A percentile compares a stretch with the other conserved stretches of the same genome.
phyloP scores from a whole-genome alignment of 2,113 vertebrate species.

The Caranx melampygus region DNA sequence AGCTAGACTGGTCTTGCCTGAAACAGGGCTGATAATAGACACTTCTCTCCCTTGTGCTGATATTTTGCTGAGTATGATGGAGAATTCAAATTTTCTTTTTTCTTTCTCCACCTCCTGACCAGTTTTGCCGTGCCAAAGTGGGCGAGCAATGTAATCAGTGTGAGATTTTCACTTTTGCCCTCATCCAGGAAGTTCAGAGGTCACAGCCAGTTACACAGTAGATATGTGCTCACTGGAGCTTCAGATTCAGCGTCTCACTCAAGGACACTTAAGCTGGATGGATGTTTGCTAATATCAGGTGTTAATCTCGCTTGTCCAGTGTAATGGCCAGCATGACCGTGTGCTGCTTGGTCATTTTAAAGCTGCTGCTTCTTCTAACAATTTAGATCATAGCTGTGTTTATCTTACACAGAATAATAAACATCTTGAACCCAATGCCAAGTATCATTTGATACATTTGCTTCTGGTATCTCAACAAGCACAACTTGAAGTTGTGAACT shows the following conservation, averaged over 20 bases:
- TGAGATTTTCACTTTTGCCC: constrained; percentile 4
- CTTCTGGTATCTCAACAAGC: background rate
- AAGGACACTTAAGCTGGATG: constrained; percentile 46
- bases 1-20: constrained; percentile 19
- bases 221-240: background rate
- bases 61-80: constrained; percentile 26
- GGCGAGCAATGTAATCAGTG: background rate
- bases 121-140: background rate
- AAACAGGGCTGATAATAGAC: constrained; percentile 33
- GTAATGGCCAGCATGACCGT: constrained; percentile 36
- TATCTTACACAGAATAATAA: background rate
- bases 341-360: constrained; percentile 14
- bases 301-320: constrained; percentile 56
- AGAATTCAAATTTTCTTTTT: background rate
- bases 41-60: background rate
- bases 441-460: background rate
- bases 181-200: constrained; percentile 15
- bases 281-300: constrained; percentile 55
- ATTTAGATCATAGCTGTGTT: background rate
- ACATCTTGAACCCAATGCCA: background rate
- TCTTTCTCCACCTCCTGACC: background rate
- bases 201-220: constrained; percentile 25
- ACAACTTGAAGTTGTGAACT: background rate
- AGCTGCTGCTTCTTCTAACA: background rate
- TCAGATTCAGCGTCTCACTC: constrained; percentile 23